phyloP scores from a whole-genome alignment of 2,888 invertebrate genomes.

The Spodoptera littoralis region DNA sequence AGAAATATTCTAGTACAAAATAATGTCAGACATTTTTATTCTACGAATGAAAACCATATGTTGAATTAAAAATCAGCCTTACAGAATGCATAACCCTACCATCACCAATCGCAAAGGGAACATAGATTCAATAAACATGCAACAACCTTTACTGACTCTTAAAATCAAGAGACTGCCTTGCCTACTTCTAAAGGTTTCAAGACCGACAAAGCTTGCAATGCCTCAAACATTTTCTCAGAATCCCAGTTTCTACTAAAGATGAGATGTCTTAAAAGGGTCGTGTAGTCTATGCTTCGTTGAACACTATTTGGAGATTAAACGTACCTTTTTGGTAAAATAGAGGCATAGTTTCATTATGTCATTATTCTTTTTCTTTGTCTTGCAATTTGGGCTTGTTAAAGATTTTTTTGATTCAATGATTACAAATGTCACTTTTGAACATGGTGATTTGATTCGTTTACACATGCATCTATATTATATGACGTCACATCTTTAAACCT shows the following conservation, averaged over 20 bases:
- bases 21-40: too few relatives aligned
- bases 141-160: background rate
- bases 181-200: constrained; percentile 39
- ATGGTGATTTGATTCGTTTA: too few relatives aligned
- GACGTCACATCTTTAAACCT: too few relatives aligned
- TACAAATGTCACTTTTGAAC: too few relatives aligned
- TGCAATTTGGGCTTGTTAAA: constrained; percentile 22
- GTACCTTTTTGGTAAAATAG: constrained; percentile 50
- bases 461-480: too few relatives aligned
- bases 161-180: constrained; percentile 22
- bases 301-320: constrained; percentile 58
- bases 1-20: too few relatives aligned
- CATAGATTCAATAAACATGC: background rate
- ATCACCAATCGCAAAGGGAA: too few relatives aligned
- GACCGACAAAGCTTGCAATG: constrained; percentile 32
- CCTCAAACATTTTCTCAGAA: constrained; percentile 33
- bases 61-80: too few relatives aligned
- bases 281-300: constrained; percentile 57
- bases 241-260: constrained; percentile 28
- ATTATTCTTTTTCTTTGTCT: constrained; percentile 8
- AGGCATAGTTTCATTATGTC: constrained; percentile 43
- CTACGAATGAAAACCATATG: too few relatives aligned
- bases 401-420: too few relatives aligned
- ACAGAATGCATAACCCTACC: too few relatives aligned
- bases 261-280: constrained; percentile 52